Evolutionary conservation across 2,888 invertebrate genomes (phyloP), one percentile per base, ranked within the genome.

Genomic region (Lasioglossum pauxillum): DNA sequence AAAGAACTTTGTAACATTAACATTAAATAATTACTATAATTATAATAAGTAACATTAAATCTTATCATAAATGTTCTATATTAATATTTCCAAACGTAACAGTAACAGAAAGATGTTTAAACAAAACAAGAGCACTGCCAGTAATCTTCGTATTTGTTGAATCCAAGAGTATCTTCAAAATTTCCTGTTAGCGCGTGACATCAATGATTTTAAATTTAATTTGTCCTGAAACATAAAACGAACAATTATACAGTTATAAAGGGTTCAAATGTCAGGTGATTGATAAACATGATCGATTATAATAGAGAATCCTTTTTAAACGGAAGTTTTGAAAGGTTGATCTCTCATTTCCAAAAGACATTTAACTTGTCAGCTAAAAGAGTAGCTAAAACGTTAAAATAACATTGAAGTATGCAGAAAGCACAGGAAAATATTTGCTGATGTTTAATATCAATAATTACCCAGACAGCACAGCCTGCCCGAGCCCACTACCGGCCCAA

Each of bases 181-280:
- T 19, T 35, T 71, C 16, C 72, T 57, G 16, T 23, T 14, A n/a
- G 41, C 75, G 23, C 38, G 44, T 10, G 5, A 27, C 64, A 75
- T 91, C 80, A 94, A 82, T 0, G 83, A 82, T 10, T 72, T 44
- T 49, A 92, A 93, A 80, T 94, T 93, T n/a, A 93, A 85, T 86
- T 92, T 94, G 31, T 87, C 83, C 94, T 93, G 78, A 81, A 93
- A 92, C 57, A 75, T 2, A 67, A 2, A 46, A 46, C 35, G 31
- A 38, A 10, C 8, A 67, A 35, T 35, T 67, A 31, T 19, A 67
- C 0, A 31, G 35, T 38, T 67, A 19, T 0, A 23, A 67, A 35
- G 10, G 31, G 7, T 35, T 35, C 4, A 19, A 67, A 67, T 35
- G 35, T 16, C 60, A 27, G 7, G 31, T 2, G 12, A 31, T 27